phyloP scores from a whole-genome alignment of 2,113 vertebrate species.

The Hypocryptadius cinnamomeus region DNA sequence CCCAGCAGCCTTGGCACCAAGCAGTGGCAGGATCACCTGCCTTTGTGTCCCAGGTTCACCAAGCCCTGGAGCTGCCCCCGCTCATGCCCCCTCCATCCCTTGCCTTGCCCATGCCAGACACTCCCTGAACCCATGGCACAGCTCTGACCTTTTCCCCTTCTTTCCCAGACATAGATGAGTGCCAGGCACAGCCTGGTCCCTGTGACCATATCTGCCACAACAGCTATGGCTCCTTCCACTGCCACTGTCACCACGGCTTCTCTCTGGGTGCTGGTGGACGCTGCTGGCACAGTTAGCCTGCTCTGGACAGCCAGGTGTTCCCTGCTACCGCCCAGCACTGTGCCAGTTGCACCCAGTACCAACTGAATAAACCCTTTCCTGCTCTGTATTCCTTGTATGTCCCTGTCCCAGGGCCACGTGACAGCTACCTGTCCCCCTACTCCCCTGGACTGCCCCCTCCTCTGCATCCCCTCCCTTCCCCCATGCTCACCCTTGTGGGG shows the following conservation, averaged over 20 bases:
- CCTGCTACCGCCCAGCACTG: rapidly evolving
- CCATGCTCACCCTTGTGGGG: rapidly evolving
- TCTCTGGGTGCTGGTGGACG: not conserved
- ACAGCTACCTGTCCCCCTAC: not conserved
- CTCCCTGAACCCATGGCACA: not conserved
- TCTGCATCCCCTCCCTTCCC: not conserved
- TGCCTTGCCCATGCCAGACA: not conserved
- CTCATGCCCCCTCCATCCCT: not conserved
- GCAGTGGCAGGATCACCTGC: not conserved
- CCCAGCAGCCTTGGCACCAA: not conserved
- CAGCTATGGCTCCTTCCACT: constrained; percentile 33
- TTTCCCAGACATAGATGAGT: constrained; percentile 44
- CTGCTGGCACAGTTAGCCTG: not conserved
- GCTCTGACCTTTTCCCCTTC: not conserved
- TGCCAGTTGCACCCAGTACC: rapidly evolving
- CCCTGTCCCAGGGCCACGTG: not conserved
- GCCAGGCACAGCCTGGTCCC: not conserved
- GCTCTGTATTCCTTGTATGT: not conserved
- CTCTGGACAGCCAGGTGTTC: not conserved
- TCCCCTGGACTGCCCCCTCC: not conserved
- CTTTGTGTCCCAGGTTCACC: not conserved
- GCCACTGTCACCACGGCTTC: constrained; percentile 13
- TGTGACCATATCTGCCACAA: constrained; percentile 52
- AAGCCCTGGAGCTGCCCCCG: not conserved
- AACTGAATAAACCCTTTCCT: not conserved